phyloP scores from a whole-genome alignment of 2,113 vertebrate genomes.

The Podarcis raffonei region DNA sequence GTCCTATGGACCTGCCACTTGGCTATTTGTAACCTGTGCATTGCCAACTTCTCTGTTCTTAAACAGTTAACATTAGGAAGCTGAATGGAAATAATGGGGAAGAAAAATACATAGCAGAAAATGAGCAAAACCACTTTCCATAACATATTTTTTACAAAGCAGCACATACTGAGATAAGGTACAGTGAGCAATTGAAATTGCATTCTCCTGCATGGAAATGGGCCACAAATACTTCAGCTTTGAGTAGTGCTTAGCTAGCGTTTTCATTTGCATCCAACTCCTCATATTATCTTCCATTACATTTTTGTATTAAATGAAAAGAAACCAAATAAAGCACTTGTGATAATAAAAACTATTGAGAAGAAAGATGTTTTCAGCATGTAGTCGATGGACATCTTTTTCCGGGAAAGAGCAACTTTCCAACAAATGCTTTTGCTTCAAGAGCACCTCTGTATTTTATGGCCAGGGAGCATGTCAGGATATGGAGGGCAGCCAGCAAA shows the following conservation, averaged over 20 bases:
- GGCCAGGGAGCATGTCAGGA: not conserved
- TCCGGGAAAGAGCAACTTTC: not conserved
- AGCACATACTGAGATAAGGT: not conserved
- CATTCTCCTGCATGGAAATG: not conserved
- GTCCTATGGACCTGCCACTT: not conserved
- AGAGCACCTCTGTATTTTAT: not conserved
- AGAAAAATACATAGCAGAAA: not conserved
- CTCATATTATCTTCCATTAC: not conserved
- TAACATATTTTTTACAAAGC: not conserved
- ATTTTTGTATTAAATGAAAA: constrained; percentile 37
- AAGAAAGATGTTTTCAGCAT: not conserved
- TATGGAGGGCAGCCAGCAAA: not conserved
- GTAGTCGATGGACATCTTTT: not conserved
- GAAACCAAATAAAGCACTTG: not conserved
- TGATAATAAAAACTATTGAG: not conserved
- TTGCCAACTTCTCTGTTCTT: not conserved
- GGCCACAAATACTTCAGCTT: not conserved
- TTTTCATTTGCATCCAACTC: not conserved
- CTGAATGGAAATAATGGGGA: accelerated
- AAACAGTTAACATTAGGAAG: not conserved
- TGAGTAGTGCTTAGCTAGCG: not conserved
- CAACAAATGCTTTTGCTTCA: not conserved
- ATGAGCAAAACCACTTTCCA: accelerated
- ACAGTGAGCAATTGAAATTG: not conserved
- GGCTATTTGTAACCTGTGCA: not conserved